These are phyloP conservation scores for Temnothorax longispinosus DNA, from an alignment of 1,140 invertebrate species.

Conservation along the genomic window DNA sequence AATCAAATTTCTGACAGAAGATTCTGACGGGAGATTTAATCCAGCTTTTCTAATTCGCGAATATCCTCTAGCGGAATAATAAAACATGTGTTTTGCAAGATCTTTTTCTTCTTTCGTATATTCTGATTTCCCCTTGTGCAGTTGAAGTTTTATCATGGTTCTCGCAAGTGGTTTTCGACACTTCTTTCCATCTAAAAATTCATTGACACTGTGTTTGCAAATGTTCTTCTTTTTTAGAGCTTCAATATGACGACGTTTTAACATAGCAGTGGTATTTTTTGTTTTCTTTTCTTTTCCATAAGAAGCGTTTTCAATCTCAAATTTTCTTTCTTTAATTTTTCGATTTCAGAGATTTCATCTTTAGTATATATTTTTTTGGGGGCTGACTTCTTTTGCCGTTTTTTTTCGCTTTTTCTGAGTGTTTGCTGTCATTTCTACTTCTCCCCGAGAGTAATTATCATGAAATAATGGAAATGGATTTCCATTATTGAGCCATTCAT, in stretches of 20 bases:
- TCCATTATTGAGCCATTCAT: not conserved
- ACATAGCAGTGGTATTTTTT: not conserved
- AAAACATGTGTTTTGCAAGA: not conserved
- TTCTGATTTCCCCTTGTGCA: not conserved
- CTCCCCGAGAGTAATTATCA: not conserved
- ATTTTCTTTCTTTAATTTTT: constrained; percentile 26
- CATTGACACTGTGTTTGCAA: constrained; percentile 3
- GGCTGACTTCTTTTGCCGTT: not conserved
- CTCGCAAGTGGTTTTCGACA: not conserved
- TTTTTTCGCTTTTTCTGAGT: not conserved
- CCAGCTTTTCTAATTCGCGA: not conserved
- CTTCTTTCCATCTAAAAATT: constrained; percentile 12
- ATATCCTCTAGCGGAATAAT: constrained; percentile 10
- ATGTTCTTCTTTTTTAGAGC: not conserved
- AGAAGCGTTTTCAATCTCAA: not conserved
- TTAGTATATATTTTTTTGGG: not conserved
- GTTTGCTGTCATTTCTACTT: not conserved
- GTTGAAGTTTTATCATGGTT: not conserved
- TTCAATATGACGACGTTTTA: not conserved
- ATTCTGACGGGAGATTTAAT: constrained; percentile 15
- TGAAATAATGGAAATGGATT: not conserved
- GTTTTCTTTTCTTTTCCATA: not conserved
- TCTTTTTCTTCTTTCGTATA: constrained; percentile 10
- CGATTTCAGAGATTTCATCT: not conserved
- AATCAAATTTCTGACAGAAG: not conserved